Percentiles rank a stretch among this genome's conserved stretches.
phyloP scores from a whole-genome alignment of 2,888 invertebrate genomes.

The Atethmia centrago region DNA sequence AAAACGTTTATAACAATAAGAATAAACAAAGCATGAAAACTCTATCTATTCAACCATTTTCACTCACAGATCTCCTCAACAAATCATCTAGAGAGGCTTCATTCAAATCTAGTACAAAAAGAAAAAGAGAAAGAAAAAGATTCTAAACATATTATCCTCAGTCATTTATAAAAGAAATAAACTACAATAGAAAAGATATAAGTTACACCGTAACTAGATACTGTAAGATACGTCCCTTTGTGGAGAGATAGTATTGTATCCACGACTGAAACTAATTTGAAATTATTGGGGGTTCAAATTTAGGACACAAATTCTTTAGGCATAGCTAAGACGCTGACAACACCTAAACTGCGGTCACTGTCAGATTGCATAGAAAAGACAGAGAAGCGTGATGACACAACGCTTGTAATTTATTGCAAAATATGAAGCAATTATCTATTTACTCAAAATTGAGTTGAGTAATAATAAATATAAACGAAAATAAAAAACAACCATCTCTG shows the following conservation, averaged over 20 bases:
- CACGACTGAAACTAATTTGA: constrained; percentile 61
- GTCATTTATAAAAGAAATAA: constrained; percentile 58
- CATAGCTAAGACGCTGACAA: too few species aligned
- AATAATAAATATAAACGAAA: too few species aligned
- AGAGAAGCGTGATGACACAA: too few species aligned
- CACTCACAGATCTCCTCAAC: constrained; percentile 23
- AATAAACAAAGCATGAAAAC: constrained; percentile 15
- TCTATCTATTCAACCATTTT: constrained; percentile 7
- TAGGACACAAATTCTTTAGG: neutral
- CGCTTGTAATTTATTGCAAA: too few species aligned
- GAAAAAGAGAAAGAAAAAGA: constrained; percentile 10
- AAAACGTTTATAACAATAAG: neutral
- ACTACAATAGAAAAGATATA: constrained; percentile 59
- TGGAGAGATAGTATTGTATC: constrained; percentile 52
- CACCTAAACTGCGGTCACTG: too few species aligned
- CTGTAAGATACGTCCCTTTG: constrained; percentile 42
- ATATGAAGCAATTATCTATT: too few species aligned
- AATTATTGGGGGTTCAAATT: constrained; percentile 13
- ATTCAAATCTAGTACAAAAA: constrained; percentile 36
- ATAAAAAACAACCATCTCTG: too few species aligned
- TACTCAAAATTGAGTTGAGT: too few species aligned
- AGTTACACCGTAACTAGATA: constrained; percentile 32
- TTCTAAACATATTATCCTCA: constrained; percentile 46
- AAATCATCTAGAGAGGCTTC: constrained; percentile 41
- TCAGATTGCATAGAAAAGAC: too few species aligned